Evolutionary conservation across 2,888 invertebrate genomes (phyloP).

Genomic region (Coelogynopora nodosa): DNA sequence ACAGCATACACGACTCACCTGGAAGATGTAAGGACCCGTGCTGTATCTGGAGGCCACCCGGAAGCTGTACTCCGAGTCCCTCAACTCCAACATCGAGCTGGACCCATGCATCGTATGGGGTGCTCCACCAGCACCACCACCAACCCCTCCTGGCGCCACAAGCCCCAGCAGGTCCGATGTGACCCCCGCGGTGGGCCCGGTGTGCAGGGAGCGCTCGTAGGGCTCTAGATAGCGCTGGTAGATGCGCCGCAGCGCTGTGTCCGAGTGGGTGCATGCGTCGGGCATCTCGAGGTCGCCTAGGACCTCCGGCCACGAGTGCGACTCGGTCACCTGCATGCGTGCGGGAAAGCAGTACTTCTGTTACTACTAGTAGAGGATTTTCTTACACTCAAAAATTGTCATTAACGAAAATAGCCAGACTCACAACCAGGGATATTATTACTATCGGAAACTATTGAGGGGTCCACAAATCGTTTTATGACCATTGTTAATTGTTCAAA

Average conservation of each 20-base stretch:
- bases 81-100: not conserved
- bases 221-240: not conserved
- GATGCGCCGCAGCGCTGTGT: not conserved
- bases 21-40: not conserved
- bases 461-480: too few relatives aligned
- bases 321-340: not conserved
- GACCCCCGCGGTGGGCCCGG: not conserved
- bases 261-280: not conserved
- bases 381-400: too few relatives aligned
- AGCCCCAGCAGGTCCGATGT: not conserved
- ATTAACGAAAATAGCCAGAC: too few relatives aligned
- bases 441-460: too few relatives aligned
- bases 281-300: not conserved
- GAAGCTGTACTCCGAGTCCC: not conserved
- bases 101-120: not conserved
- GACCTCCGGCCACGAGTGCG: not conserved
- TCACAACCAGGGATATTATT: too few relatives aligned
- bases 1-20: too few relatives aligned
- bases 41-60: not conserved
- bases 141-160: not conserved
- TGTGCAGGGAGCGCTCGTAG: not conserved
- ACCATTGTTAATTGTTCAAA: too few relatives aligned
- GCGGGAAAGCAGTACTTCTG: not conserved
- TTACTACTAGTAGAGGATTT: too few relatives aligned
- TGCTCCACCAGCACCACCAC: not conserved